These are phyloP conservation scores for Scaptomyza graminum DNA, from an alignment of 1,140 invertebrate genomes.

Conservation along the genomic window DNA sequence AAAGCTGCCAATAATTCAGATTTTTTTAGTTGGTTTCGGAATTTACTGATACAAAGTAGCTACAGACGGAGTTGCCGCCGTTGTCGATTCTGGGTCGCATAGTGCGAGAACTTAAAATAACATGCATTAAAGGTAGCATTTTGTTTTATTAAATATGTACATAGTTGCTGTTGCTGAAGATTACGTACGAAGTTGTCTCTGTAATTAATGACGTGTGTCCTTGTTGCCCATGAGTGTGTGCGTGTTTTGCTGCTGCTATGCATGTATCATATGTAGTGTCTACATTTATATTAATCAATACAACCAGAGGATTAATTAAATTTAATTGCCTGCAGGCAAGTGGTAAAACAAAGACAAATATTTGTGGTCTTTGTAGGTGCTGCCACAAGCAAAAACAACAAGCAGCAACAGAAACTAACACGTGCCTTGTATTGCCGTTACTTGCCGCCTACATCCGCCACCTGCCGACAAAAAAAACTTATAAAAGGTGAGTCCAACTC, in stretches of 20 bases:
- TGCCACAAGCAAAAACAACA: constrained; percentile 28
- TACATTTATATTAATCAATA: constrained; percentile 56
- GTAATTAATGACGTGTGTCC: constrained; percentile 47
- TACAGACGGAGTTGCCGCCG: constrained; percentile 29
- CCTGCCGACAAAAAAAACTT: constrained; percentile 44
- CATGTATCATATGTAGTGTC: constrained; percentile 51
- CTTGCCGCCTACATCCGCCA: constrained; percentile 17
- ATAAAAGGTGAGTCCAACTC: constrained; percentile 61
- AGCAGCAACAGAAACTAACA: constrained; percentile 1
- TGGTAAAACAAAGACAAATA: constrained; percentile 46
- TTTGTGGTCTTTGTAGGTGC: constrained; percentile 41
- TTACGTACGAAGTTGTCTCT: constrained; percentile 40
- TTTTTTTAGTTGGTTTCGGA: constrained; percentile 67
- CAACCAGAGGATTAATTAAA: constrained; percentile 60
- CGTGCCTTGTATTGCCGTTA: constrained; percentile 18
- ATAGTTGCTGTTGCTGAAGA: constrained; percentile 9
- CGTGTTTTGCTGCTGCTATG: constrained; percentile 33
- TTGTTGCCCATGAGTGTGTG: constrained; percentile 37
- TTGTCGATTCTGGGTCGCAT: constrained; percentile 39
- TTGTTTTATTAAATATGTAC: constrained; percentile 54
- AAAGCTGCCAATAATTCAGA: constrained; percentile 39
- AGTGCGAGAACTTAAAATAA: constrained; percentile 59
- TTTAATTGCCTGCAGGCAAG: constrained; percentile 59
- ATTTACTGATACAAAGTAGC: constrained; percentile 74
- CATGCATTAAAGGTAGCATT: constrained; percentile 68